A percentile compares a stretch with the other conserved stretches of the same genome.
Conservation (phyloP, 2,888 invertebrate species). For the Acronicta psi region DNA sequence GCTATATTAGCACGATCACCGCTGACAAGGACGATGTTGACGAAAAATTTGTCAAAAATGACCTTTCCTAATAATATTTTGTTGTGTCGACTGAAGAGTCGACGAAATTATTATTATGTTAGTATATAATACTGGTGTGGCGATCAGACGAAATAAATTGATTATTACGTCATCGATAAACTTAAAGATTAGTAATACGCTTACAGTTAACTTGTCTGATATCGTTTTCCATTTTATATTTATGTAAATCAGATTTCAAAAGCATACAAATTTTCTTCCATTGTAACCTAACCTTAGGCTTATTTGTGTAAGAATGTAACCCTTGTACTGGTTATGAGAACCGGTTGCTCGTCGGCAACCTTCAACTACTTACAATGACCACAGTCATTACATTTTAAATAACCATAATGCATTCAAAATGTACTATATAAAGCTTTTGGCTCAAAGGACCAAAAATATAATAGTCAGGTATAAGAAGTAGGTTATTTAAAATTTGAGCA, state of each 20-base stretch:
- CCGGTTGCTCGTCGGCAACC: conserved; percentile 53
- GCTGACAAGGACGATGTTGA: too few species aligned
- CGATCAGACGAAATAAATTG: neutral
- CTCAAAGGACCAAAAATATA: conserved; percentile 14
- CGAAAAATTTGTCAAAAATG: too few species aligned
- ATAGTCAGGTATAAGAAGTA: conserved; percentile 19
- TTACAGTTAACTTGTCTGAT: neutral
- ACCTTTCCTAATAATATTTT: too few species aligned
- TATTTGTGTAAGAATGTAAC: conserved; percentile 47
- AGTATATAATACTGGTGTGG: too few species aligned
- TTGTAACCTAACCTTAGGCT: conserved; percentile 24
- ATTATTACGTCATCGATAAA: conserved; percentile 1
- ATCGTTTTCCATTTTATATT: neutral
- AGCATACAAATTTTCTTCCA: neutral
- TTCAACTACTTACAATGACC: conserved; percentile 42
- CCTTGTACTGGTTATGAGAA: conserved; percentile 46
- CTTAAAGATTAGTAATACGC: conserved; percentile 1
- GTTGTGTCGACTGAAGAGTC: too few species aligned
- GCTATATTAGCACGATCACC: too few species aligned
- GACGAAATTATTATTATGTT: too few species aligned
- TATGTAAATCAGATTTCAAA: neutral
- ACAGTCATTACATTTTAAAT: conserved; percentile 39
- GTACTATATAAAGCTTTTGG: conserved; percentile 7
- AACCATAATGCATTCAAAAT: conserved; percentile 33
- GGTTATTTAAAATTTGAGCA: conserved; percentile 7